phyloP scores from a whole-genome alignment of 1,140 invertebrate genomes.

The Dendrolimus punctatus region DNA sequence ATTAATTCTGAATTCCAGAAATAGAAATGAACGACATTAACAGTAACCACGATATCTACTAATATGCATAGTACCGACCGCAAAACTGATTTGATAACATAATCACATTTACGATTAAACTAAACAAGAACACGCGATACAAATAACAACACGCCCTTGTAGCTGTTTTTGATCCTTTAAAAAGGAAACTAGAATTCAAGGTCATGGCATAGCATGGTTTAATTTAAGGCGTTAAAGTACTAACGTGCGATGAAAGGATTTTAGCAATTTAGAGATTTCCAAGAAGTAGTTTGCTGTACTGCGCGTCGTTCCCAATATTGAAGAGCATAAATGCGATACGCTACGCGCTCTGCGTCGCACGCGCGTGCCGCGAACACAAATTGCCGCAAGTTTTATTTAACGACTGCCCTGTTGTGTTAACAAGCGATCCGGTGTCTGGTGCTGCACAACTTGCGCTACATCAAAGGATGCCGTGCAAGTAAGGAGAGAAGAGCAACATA shows the following conservation, averaged over 20 bases:
- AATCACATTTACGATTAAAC: too few species aligned
- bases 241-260: slow-evolving; percentile 13
- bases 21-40: too few species aligned
- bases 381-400: slow-evolving; percentile 42
- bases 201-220: slow-evolving; percentile 4
- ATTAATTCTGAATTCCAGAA: too few species aligned
- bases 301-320: slow-evolving; percentile 27
- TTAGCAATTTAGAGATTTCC: slow-evolving; percentile 35
- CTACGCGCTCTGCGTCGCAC: slow-evolving; percentile 26
- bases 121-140: too few species aligned
- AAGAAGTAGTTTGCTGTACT: slow-evolving; percentile 31
- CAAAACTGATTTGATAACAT: too few species aligned
- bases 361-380: slow-evolving; percentile 50
- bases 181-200: not conserved
- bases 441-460: slow-evolving; percentile 19
- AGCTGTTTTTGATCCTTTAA: too few species aligned
- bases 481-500: slow-evolving; percentile 20
- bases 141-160: too few species aligned
- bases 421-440: slow-evolving; percentile 40
- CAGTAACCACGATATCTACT: too few species aligned
- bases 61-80: too few species aligned
- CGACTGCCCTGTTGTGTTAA: slow-evolving; percentile 23
- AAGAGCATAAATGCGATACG: slow-evolving; percentile 30
- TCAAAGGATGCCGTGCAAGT: slow-evolving; percentile 33
- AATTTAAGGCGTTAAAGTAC: slow-evolving; percentile 16